Evolutionary conservation across 2,888 invertebrate genomes (phyloP).

Genomic region (Acronicta leporina): DNA sequence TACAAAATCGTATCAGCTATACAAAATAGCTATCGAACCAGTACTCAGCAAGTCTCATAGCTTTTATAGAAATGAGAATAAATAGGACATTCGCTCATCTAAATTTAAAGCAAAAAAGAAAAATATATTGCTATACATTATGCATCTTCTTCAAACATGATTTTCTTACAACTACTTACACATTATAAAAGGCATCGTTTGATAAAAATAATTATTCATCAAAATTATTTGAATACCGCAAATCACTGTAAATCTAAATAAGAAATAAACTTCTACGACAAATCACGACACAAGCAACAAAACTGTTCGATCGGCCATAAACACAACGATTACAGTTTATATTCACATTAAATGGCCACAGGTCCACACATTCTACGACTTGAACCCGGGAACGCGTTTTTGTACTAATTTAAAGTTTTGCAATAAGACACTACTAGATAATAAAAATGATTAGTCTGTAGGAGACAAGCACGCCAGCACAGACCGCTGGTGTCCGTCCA

Average conservation of each 20-base stretch:
- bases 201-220: constrained; percentile 75
- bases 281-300: constrained; percentile 81
- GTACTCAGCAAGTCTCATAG: constrained; percentile 65
- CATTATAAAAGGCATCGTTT: constrained; percentile 86
- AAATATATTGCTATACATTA: constrained; percentile 79
- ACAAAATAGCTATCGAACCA: constrained; percentile 63
- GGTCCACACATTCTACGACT: constrained; percentile 73
- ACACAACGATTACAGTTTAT: constrained; percentile 66
- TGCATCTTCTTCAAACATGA: constrained; percentile 73
- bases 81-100: constrained; percentile 71
- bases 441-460: constrained; percentile 51
- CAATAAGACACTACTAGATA: constrained; percentile 68
- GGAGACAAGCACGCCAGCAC: constrained; percentile 11
- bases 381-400: constrained; percentile 76
- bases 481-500: constrained; percentile 15
- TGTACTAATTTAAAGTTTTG: constrained; percentile 81
- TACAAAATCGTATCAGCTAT: constrained; percentile 61
- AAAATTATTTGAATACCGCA: constrained; percentile 76
- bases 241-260: constrained; percentile 75
- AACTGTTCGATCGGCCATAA: constrained; percentile 74
- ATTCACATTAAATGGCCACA: constrained; percentile 73
- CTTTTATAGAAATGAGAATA: constrained; percentile 70
- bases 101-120: constrained; percentile 73
- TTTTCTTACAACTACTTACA: constrained; percentile 84
- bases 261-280: constrained; percentile 76